Percentiles rank a stretch among this genome's conserved stretches.
Evolutionary conservation across 2,888 invertebrate genomes (phyloP).

Genomic region (Drosophila silvestris): DNA sequence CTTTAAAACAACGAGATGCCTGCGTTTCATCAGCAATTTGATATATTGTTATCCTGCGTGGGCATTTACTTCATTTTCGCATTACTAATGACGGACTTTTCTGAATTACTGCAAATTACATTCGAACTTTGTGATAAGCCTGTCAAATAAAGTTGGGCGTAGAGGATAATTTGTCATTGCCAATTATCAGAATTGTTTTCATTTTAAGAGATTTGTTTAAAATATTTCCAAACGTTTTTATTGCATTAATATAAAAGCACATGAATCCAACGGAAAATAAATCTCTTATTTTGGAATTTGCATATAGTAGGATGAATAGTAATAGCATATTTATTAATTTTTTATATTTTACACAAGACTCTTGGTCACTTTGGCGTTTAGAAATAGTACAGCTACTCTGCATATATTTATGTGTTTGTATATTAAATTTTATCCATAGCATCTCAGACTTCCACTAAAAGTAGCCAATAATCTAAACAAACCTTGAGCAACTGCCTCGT

Average conservation of each 20-base stretch:
- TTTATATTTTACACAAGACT: not conserved
- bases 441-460: constrained; percentile 33
- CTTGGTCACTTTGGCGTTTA: not conserved
- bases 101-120: constrained; percentile 4
- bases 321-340: not conserved
- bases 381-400: not conserved
- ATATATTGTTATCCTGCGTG: constrained; percentile 53
- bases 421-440: not conserved
- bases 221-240: not conserved
- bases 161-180: not conserved
- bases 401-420: not conserved
- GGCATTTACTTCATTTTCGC: constrained; percentile 9
- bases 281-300: no score
- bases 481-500: constrained; percentile 56
- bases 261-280: no score
- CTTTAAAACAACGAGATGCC: constrained; percentile 23
- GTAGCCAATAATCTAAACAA: constrained; percentile 50
- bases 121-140: not conserved
- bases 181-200: not conserved
- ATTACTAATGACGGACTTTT: constrained; percentile 18
- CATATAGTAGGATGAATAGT: no score
- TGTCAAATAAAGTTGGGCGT: not conserved
- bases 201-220: not conserved
- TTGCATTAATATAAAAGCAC: no score
- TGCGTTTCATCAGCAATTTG: constrained; percentile 32